Base-by-base conservation (phyloP, 2,888 invertebrate genomes). In the Lasioglossum malachurum region DNA sequence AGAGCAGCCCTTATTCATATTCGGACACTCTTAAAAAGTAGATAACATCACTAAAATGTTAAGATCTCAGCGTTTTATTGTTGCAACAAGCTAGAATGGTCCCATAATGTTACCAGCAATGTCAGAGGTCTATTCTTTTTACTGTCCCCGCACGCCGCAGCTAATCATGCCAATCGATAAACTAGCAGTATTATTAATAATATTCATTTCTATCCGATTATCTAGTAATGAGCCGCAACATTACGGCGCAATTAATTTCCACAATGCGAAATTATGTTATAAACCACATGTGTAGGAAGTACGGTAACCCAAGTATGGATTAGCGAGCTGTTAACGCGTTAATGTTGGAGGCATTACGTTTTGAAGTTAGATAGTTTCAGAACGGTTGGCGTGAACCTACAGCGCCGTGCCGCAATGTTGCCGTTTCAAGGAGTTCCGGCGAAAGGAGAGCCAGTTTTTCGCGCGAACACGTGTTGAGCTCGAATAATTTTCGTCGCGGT, bases 401-500 rank as follows among this genome's bases (percentile, higher is more conserved):
- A 57, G n/a, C n/a, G 10, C 19, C 19, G 23, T 53, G 49, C 23
- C n/a, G 57, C 57, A 57, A n/a, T n/a, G 57, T 57, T 57, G n/a
- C 12, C 57, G 57, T 57, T 57, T 57, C 57, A 19, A 71, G n/a
- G n/a, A 41, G 71, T 71, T 10, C 23, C 71, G 35, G 23, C 1
- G n/a, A 41, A 71, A 38, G 31, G 35, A 67, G 31, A 19, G 67
- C 67, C 19, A 41, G 71, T 41, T 71, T 71, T 71, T 71, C 71
- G 5, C 23, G 38, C n/a, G 2, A 38, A n/a, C 71, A 41, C 71
- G 23, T 41, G 71, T 71, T n/a, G 71, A 41, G n/a, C 41, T 14
- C n/a, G 41, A 41, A 71, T 38, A 71, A 71, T 71, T 41, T 23
- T 38, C 38, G 71, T 38, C 71, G 41, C n/a, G 38, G 23, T 41